Evolutionary conservation across 2,888 invertebrate genomes (phyloP), one percentile per base, ranked within the genome.

Genomic region (Drosophila percnosoma): DNA sequence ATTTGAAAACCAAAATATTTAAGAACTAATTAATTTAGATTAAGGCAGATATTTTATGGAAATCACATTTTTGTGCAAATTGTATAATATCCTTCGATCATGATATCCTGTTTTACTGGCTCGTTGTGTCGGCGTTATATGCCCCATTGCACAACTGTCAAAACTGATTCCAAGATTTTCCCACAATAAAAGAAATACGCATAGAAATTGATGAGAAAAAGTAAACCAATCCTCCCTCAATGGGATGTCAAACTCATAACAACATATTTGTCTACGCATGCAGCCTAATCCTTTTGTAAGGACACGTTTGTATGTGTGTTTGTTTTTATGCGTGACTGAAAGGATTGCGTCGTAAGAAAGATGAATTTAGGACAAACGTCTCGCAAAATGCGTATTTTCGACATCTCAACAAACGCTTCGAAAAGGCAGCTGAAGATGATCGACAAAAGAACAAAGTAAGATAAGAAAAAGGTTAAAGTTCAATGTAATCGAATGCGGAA

Each of bases 231-330:
- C 83, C 90, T 82, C 90, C 90, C 90, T 90, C 90, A 85, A 83
- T 73, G 77, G 68, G 74, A 75, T 57, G 72, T 69, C 70, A 79
- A 80, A 72, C 68, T 77, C 75, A 74, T 91, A 90, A 87, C 84
- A 89, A 90, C 89, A 91, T 89, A 75, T 73, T 84, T 82, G 62
- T 89, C 73, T 87, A 75, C 75, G 79, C 82, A 80, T 79, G 78
- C 80, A 78, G 86, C 87, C 86, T 90, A 91, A 89, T 91, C 91
- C 91, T 91, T 91, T 91, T 89, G 91, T 90, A 83, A 88, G 80
- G 82, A 80, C 91, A 91, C 89, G 91, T 89, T 75, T 63, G 60
- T 54, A 49, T 71, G 68, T 75, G 54, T 60, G 68, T 59, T 74
- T 70, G 72, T 72, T 69, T 66, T 11, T 45, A 27, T 13, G 36